Conservation (phyloP, 1,140 invertebrate species). For the Zaprionus ghesquierei region DNA sequence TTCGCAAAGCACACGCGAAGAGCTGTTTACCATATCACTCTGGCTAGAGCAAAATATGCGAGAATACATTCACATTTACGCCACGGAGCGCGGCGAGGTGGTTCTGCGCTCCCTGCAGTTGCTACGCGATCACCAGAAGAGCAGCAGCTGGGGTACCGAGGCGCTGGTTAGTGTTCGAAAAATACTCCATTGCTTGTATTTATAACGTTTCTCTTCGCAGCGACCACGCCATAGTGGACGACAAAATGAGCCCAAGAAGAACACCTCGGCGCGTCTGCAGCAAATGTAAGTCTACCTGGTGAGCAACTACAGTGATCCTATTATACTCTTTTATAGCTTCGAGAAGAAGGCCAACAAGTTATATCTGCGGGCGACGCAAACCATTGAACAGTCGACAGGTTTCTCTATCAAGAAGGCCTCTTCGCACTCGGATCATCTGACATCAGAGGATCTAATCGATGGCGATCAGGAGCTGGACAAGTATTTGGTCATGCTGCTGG, state of each 20-base stretch:
- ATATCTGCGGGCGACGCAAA: constrained; percentile 92
- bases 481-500: constrained; percentile 92
- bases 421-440: constrained; percentile 78
- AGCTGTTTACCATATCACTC: constrained; percentile 90
- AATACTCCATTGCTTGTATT: background rate
- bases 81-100: constrained; percentile 89
- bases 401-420: constrained; percentile 84
- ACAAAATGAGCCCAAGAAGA: constrained; percentile 71
- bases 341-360: constrained; percentile 94
- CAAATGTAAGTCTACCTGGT: constrained; percentile 63
- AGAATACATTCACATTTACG: constrained; percentile 92
- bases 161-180: constrained; percentile 66
- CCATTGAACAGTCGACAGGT: constrained; percentile 89
- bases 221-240: constrained; percentile 75
- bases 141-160: constrained; percentile 87
- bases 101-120: constrained; percentile 90
- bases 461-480: constrained; percentile 94
- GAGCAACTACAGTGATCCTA: background rate
- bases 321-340: constrained; percentile 83
- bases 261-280: constrained; percentile 77
- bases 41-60: constrained; percentile 93
- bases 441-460: constrained; percentile 87
- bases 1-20: constrained; percentile 83
- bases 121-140: constrained; percentile 91
- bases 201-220: constrained; percentile 35